phyloP scores from a whole-genome alignment of 2,888 invertebrate species.

The Zygogramma bicolorata region DNA sequence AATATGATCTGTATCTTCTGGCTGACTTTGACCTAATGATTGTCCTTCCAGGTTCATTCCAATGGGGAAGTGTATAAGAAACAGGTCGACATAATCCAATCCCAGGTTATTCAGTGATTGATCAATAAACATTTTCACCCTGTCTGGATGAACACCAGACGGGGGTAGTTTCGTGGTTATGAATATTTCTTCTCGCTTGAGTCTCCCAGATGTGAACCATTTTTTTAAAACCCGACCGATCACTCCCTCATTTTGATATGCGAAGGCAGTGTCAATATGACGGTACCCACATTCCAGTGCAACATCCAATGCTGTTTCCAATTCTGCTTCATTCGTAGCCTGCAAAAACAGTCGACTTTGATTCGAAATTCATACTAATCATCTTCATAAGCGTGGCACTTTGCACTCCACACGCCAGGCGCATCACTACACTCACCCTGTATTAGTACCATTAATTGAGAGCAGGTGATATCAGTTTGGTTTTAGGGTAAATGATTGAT shows the following conservation, averaged over 20 bases:
- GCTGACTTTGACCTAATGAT: conserved; percentile 22
- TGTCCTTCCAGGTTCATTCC: conserved; percentile 1
- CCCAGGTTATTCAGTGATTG: conserved; percentile 50
- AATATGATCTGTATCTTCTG: conserved; percentile 57
- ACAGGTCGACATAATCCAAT: conserved; percentile 54
- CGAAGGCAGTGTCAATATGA: conserved; percentile 83
- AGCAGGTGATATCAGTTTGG: too few relatives aligned
- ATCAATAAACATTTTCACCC: conserved; percentile 50
- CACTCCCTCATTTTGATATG: conserved; percentile 80
- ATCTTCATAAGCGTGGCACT: too few relatives aligned
- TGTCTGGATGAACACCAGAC: conserved; percentile 71
- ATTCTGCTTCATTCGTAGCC: conserved; percentile 73
- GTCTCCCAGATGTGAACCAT: conserved; percentile 76
- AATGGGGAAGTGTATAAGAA: conserved; percentile 54
- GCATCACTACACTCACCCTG: too few relatives aligned
- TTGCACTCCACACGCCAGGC: too few relatives aligned
- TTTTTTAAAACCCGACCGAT: conserved; percentile 79
- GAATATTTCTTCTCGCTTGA: conserved; percentile 82
- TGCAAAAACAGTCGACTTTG: too few relatives aligned
- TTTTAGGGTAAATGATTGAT: too few relatives aligned
- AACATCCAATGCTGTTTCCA: conserved; percentile 75
- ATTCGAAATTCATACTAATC: too few relatives aligned
- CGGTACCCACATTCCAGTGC: conserved; percentile 83
- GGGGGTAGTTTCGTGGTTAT: conserved; percentile 84
- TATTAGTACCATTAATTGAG: too few relatives aligned